A percentile compares a stretch with the other conserved stretches of the same genome.
Conservation (phyloP, 2,113 vertebrate species). For the Cacatua alba region DNA sequence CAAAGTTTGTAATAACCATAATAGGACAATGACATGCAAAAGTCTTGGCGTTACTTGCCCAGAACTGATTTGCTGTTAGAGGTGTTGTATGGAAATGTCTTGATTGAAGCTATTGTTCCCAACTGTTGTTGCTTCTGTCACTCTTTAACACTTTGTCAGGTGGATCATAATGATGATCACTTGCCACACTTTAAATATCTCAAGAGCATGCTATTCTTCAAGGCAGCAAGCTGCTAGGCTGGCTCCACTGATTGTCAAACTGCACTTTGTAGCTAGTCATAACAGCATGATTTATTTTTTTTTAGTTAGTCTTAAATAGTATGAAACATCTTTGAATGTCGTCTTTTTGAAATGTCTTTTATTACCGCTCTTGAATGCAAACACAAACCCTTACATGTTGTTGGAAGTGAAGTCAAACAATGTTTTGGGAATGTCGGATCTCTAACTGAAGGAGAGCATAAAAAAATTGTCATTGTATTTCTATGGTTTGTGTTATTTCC, state of each 20-base stretch:
- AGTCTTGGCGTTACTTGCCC: not conserved
- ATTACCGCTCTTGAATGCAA: not conserved
- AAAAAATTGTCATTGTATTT: not conserved
- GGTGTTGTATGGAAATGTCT: rapidly evolving
- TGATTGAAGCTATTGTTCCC: not conserved
- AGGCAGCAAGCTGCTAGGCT: not conserved
- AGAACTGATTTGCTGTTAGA: not conserved
- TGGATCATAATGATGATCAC: not conserved
- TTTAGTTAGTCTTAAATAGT: not conserved
- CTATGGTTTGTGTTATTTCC: not conserved
- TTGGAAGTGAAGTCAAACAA: not conserved
- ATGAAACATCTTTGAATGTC: not conserved
- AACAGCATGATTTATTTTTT: not conserved
- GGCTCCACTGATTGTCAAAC: not conserved
- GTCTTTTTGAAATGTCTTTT: not conserved
- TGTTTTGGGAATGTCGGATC: not conserved
- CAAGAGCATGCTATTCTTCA: not conserved
- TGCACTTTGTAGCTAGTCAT: not conserved
- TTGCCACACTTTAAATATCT: not conserved
- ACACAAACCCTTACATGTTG: not conserved
- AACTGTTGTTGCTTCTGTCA: not conserved
- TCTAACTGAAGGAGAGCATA: not conserved
- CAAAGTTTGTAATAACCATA: not conserved
- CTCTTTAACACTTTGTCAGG: not conserved
- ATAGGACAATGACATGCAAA: not conserved